Evolutionary conservation across 1,140 invertebrate genomes (phyloP).

Genomic region (Hestina assimilis): DNA sequence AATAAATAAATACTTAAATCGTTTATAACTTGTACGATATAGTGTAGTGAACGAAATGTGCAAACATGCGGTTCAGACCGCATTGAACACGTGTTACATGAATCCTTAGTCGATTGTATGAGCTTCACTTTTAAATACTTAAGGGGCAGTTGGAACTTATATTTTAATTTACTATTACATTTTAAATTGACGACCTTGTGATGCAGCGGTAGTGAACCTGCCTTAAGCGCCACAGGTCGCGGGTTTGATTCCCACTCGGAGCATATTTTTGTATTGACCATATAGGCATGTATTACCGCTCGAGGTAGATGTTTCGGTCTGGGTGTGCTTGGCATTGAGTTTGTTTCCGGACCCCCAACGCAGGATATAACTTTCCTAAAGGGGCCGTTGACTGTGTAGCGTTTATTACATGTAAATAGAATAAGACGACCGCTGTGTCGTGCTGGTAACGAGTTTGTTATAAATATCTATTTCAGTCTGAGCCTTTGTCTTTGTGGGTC

Average conservation of each 20-base stretch:
- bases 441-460: no score
- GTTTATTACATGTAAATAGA: not conserved
- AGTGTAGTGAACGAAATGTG: conserved; percentile 19
- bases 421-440: not conserved
- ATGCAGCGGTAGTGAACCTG: no score
- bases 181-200: no score
- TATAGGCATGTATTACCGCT: no score
- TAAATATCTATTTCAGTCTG: no score
- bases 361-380: no score
- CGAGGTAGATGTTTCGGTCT: not conserved
- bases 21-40: conserved; percentile 5
- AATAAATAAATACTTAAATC: not conserved
- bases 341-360: no score
- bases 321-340: no score
- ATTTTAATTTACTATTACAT: not conserved
- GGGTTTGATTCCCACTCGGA: no score
- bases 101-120: conserved; percentile 33
- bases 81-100: conserved; percentile 42
- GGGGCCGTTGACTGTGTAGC: not conserved
- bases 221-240: no score
- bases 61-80: conserved; percentile 33
- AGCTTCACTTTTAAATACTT: conserved; percentile 44
- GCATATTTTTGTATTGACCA: no score
- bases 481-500: no score
- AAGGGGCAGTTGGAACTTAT: conserved; percentile 22